These are phyloP conservation scores for Stegastes partitus DNA, from an alignment of 2,113 vertebrate genomes.

Conservation along the genomic window DNA sequence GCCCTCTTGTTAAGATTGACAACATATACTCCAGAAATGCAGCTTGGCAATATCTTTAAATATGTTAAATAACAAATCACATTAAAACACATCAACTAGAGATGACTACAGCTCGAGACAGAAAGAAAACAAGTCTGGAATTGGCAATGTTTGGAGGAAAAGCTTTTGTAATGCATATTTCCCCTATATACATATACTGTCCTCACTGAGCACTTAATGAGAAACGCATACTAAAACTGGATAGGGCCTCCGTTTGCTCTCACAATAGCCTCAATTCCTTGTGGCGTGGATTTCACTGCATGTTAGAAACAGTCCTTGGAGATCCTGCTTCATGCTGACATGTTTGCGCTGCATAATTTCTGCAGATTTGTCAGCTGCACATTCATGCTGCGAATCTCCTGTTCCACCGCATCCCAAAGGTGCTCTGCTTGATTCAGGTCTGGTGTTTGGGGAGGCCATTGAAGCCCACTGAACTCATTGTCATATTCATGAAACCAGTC, in stretches of 20 bases:
- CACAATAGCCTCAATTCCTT: background rate
- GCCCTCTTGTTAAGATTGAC: background rate
- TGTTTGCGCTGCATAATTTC: background rate
- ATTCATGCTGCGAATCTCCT: background rate
- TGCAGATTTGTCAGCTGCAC: background rate
- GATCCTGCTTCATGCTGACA: background rate
- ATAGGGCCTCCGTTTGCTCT: background rate
- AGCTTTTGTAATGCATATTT: background rate
- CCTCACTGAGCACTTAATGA: background rate
- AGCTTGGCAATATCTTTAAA: slow-evolving; percentile 12
- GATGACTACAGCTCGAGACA: background rate
- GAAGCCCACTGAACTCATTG: background rate
- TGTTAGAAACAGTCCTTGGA: slow-evolving; percentile 10
- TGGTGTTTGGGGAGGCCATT: background rate
- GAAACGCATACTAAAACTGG: background rate
- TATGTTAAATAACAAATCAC: background rate
- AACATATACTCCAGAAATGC: background rate
- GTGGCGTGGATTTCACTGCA: background rate
- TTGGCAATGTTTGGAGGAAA: background rate
- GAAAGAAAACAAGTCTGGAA: slow-evolving; percentile 8
- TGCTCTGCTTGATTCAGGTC: background rate
- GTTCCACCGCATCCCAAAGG: background rate
- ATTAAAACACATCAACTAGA: background rate
- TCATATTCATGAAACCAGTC: slow-evolving; percentile 3
- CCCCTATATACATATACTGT: background rate